Percentiles rank a stretch among this genome's conserved stretches.
Conservation (phyloP, 2,888 invertebrate species). For the Latrodectus elegans region DNA sequence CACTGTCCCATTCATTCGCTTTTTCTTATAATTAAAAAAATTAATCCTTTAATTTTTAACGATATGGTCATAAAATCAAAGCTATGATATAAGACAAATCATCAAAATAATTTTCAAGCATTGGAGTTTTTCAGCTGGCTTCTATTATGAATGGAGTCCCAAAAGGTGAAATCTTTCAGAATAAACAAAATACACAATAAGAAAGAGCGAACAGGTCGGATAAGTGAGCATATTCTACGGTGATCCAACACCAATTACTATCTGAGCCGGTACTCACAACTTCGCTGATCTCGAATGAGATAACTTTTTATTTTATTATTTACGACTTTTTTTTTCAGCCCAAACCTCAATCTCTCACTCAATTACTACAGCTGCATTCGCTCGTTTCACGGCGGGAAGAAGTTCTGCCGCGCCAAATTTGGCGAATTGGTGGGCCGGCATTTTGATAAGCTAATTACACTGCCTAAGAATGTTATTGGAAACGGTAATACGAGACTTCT, state of each 20-base stretch:
- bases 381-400: constrained; percentile 25
- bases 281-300: constrained; percentile 29
- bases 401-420: constrained; percentile 65
- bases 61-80: too few relatives aligned
- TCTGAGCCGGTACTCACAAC: constrained; percentile 28
- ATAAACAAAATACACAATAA: background rate
- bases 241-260: constrained; percentile 56
- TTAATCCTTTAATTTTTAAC: too few relatives aligned
- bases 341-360: constrained; percentile 51
- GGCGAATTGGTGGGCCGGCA: constrained; percentile 67
- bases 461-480: constrained; percentile 68
- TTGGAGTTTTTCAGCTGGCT: too few relatives aligned
- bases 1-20: too few relatives aligned
- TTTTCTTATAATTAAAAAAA: too few relatives aligned
- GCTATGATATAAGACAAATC: too few relatives aligned
- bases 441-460: constrained; percentile 70
- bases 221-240: constrained; percentile 16
- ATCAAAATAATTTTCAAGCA: too few relatives aligned
- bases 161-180: too few relatives aligned
- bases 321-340: constrained; percentile 5
- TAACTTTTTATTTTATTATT: constrained; percentile 17
- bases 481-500: constrained; percentile 56
- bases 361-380: constrained; percentile 36
- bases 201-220: background rate
- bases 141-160: too few relatives aligned